Evolutionary conservation across 2,113 vertebrate genomes (phyloP), one percentile per base, ranked within the genome.

Genomic region (Protobothrops mucrosquamatus): DNA sequence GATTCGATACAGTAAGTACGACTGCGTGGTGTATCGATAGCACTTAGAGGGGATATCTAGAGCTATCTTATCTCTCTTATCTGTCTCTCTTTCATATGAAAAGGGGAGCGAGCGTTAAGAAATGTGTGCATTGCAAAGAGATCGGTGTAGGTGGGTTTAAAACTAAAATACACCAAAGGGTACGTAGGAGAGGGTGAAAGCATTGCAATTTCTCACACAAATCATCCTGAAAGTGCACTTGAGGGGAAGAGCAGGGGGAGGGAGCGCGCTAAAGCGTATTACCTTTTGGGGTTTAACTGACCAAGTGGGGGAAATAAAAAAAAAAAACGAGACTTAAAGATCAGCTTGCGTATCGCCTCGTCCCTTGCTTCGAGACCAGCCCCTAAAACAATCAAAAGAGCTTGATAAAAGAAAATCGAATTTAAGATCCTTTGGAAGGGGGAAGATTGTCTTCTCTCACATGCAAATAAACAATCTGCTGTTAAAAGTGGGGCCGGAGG

Each of bases 1-100:
- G 97, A 98, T 97, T 96, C 98, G 96, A 97, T 98, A 97, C 97
- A 98, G 98, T 98, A 98, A 98, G 98, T 98, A 98, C 97, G 97
- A 97, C 97, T 98, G 97, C 97, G 97, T 98, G 98, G 96, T 97
- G 97, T 97, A 97, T 97, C 94, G 97, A 93, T 97, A 97, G 97
- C 97, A 97, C 97, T 97, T 97, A 97, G 96, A 97, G 96, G 97
- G 97, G 96, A 95, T 89, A 89, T 55, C 22, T 69, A 43, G 74
- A 81, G 34, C 34, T 81, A 81, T 81, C 74, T 81, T 81, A 43
- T 81, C 74, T 89, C 55, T 57, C 54, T 89, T 22, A 39, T 88
- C 87, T 54, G 51, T 55, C 20, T 91, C 91, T 94, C 90, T 85
- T 92, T 93, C 94, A 93, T 96, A 95, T 96, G 95, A 96, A 96